Percentiles rank a stretch among this genome's conserved stretches.
These are phyloP conservation scores for Sinocyclocheilus anophthalmus DNA, from an alignment of 2,113 vertebrate species.

Conservation along the genomic window DNA sequence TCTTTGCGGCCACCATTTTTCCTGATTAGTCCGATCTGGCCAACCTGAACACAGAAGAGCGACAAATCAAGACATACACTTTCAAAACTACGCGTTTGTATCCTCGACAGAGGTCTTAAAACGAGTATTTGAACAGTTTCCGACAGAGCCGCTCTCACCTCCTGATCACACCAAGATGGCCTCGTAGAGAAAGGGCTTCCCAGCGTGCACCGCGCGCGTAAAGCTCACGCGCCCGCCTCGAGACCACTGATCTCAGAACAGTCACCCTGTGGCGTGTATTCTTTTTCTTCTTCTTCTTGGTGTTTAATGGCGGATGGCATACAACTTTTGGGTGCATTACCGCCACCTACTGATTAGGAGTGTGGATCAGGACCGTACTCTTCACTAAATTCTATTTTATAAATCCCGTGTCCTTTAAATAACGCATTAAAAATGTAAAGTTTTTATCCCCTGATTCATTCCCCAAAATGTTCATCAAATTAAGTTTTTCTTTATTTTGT, in stretches of 20 bases:
- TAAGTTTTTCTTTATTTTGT: too few species aligned
- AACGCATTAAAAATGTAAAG: too few species aligned
- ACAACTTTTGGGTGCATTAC: too few species aligned
- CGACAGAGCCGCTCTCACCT: conserved; percentile 76
- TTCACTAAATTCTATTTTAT: too few species aligned
- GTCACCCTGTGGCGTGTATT: too few species aligned
- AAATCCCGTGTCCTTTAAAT: too few species aligned
- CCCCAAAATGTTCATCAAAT: too few species aligned
- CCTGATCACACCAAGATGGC: conserved; percentile 84
- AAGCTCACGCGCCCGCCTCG: conserved; percentile 8
- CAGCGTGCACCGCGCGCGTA: conserved; percentile 68
- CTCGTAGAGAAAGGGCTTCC: conserved; percentile 83
- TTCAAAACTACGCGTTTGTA: not conserved
- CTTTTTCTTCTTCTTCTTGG: too few species aligned
- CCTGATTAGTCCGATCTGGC: conserved; percentile 71
- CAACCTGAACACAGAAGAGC: conserved; percentile 65
- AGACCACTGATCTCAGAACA: not conserved
- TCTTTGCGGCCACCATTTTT: conserved; percentile 97
- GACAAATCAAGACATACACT: not conserved
- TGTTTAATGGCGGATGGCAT: too few species aligned
- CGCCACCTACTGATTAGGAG: too few species aligned
- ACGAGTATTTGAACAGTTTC: not conserved
- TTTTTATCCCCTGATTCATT: too few species aligned
- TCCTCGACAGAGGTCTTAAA: not conserved
- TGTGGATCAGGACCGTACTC: too few species aligned